Conservation (phyloP, 2,113 vertebrate genomes). For the rabbit (Oryctolagus cuniculus) region mOryCun1.1 NC_091436.1:158837001-158837500, state of each 20-base stretch:
- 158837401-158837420: neutral
- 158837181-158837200: neutral
- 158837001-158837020: neutral
- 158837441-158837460: neutral
- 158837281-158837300: neutral
- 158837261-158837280: neutral
- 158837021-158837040: neutral
- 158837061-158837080: neutral
- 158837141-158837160: fast-evolving
- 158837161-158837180: neutral
- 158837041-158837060: neutral
- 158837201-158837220: neutral
- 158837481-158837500: neutral
- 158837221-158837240: neutral
- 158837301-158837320: fast-evolving
- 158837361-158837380: neutral
- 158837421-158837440: neutral
- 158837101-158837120: neutral
- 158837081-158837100: neutral
- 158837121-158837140: neutral
- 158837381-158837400: neutral
- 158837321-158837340: neutral
- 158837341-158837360: neutral
- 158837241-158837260: neutral
- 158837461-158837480: neutral